phyloP scores from a whole-genome alignment of 2,888 invertebrate genomes.

The Yponomeuta sedellus region DNA sequence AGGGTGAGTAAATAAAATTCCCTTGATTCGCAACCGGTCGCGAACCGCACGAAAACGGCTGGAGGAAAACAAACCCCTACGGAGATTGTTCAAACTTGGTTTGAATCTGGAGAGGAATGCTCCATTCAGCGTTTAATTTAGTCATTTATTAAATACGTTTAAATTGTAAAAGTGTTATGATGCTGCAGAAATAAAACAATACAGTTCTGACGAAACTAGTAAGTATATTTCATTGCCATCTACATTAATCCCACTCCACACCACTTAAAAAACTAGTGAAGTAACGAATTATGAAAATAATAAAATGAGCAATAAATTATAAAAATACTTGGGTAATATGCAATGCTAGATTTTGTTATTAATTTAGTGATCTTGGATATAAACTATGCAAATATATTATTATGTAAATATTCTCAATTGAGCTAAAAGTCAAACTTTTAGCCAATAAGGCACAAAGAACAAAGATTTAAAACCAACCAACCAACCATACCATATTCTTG shows the following conservation, averaged over 20 bases:
- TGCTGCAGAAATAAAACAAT: slow-evolving; percentile 22
- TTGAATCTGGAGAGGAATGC: not conserved
- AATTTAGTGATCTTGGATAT: not conserved
- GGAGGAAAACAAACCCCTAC: too few species aligned
- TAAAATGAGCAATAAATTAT: slow-evolving; percentile 12
- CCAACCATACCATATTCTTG: too few species aligned
- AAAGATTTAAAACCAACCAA: slow-evolving; percentile 1
- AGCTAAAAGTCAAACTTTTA: not conserved
- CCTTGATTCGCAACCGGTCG: too few species aligned
- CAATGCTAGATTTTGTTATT: not conserved
- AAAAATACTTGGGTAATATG: not conserved
- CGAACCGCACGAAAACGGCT: too few species aligned
- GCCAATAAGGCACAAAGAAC: slow-evolving; percentile 9
- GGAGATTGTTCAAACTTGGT: not conserved
- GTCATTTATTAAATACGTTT: too few species aligned
- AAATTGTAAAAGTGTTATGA: too few species aligned
- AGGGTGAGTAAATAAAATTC: not conserved
- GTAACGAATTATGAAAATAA: not conserved
- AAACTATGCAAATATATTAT: slow-evolving; percentile 1
- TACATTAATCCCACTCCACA: slow-evolving; percentile 14
- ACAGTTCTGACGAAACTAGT: slow-evolving; percentile 6
- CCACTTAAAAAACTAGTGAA: slow-evolving; percentile 4
- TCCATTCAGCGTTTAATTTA: too few species aligned
- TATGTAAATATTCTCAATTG: not conserved
- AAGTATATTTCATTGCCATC: slow-evolving; percentile 10